phyloP scores from a whole-genome alignment of 2,113 vertebrate genomes.

The Cottus gobio region DNA sequence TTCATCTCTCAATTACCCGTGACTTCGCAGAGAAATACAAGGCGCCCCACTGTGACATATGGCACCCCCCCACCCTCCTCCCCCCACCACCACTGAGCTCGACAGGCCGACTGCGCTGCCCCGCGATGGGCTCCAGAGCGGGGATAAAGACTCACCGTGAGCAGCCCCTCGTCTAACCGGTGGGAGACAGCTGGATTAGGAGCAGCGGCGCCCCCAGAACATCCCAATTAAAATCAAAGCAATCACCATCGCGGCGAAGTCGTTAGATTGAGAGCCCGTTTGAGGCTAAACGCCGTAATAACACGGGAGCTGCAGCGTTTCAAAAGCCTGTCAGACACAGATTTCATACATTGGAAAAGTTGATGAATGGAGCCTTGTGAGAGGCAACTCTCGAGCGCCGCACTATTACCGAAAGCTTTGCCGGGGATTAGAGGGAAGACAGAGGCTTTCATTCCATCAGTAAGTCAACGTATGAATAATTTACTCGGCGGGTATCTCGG shows the following conservation, averaged over 20 bases:
- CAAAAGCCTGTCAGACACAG: slow-evolving; percentile 76
- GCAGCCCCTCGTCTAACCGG: slow-evolving; percentile 66
- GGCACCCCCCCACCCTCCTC: slow-evolving; percentile 23
- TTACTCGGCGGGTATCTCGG: slow-evolving; percentile 73
- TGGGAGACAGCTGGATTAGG: slow-evolving; percentile 77
- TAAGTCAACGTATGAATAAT: slow-evolving; percentile 81
- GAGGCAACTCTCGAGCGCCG: slow-evolving; percentile 74
- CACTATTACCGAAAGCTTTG: slow-evolving; percentile 79
- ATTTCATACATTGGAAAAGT: slow-evolving; percentile 80
- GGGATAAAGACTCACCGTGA: slow-evolving; percentile 61
- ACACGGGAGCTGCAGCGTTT: slow-evolving; percentile 69
- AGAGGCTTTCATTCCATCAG: slow-evolving; percentile 76
- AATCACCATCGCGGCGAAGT: slow-evolving; percentile 70
- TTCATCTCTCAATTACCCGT: slow-evolving; percentile 68
- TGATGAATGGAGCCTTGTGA: slow-evolving; percentile 79
- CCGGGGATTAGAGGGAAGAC: slow-evolving; percentile 78
- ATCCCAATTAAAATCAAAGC: slow-evolving; percentile 82
- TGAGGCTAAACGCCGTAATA: slow-evolving; percentile 76
- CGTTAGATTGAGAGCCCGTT: slow-evolving; percentile 75
- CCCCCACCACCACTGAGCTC: slow-evolving; percentile 37
- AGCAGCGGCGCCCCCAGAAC: slow-evolving; percentile 65
- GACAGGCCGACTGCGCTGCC: slow-evolving; percentile 38
- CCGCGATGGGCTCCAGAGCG: slow-evolving; percentile 50
- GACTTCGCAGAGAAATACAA: slow-evolving; percentile 48
- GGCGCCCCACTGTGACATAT: slow-evolving; percentile 51